Percentiles rank a stretch among this genome's conserved stretches.
Conservation (phyloP, 1,140 invertebrate genomes). For the Zaprionus davidi region DNA sequence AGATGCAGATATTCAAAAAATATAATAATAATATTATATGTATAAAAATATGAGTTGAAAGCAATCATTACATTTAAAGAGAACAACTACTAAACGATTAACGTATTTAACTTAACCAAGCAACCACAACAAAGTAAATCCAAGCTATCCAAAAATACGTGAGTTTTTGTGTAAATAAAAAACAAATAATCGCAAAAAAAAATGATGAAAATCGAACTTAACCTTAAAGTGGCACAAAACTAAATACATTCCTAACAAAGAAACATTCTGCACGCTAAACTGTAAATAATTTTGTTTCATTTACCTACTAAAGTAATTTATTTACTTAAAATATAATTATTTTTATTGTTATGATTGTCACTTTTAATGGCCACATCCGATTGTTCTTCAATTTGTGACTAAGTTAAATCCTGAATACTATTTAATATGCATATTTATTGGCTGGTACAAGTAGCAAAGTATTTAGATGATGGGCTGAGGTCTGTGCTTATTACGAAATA, state of each 20-base stretch:
- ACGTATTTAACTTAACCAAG: conserved; percentile 34
- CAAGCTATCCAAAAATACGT: conserved; percentile 29
- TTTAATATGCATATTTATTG: conserved; percentile 41
- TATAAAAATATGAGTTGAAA: conserved; percentile 73
- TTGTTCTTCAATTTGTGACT: conserved; percentile 64
- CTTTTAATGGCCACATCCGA: conserved; percentile 28
- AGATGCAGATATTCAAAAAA: conserved; percentile 8
- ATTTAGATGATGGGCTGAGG: conserved; percentile 45
- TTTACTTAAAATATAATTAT: conserved; percentile 52
- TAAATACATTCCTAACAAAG: conserved; percentile 37
- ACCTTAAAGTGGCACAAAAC: conserved; percentile 30
- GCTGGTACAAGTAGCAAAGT: conserved; percentile 34
- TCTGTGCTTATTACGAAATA: conserved; percentile 78
- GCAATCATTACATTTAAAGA: conserved; percentile 78
- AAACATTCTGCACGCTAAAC: conserved; percentile 50
- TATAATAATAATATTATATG: conserved; percentile 14
- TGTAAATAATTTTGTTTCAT: conserved; percentile 76
- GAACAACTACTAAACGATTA: conserved; percentile 41
- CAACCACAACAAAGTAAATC: conserved; percentile 9
- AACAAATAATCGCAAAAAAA: conserved; percentile 39
- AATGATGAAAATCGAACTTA: conserved; percentile 10
- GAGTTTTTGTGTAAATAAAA: conserved; percentile 48
- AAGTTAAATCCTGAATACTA: conserved; percentile 58
- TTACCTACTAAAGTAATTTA: conserved; percentile 42
- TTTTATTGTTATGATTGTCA: conserved; percentile 45